Base-by-base conservation (phyloP, 2,888 invertebrate genomes). In the Trichopria drosophilae region DNA sequence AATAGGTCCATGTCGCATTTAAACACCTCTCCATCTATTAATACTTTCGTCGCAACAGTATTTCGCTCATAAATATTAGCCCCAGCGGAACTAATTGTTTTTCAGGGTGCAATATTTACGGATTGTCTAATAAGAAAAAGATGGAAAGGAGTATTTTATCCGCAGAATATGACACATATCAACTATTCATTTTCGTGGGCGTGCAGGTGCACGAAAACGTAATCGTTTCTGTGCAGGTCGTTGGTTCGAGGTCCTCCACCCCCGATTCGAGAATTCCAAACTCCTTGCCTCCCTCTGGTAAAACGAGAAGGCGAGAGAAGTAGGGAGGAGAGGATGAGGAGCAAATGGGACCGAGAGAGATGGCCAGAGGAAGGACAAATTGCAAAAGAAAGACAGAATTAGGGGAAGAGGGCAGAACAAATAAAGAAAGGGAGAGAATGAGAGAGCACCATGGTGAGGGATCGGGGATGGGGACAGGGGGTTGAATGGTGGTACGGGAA, bases 231-330 rank as follows among this genome's bases (percentile, higher is more conserved):
- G 31, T 37, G 26, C 46, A 28, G 35, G 39, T 49, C 53, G 47
- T 51, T 45, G 41, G 39, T 50, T 49, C 44, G 48, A 51, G 43
- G 50, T 41, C 37, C 45, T 28, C 39, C 46, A 37, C 35, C 48
- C n/a, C n/a, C 37, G 29, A 40, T 41, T 39, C 34, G 54, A 57
- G 51, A 53, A 51, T 57, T 51, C 35, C 45, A 43, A 55, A 43
- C 49, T 45, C 44, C 48, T 51, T 53, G 35, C 48, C 53, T 39
- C 39, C 53, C 43, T n/a, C n/a, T 15, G 5, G 12, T 18, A 29
- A 12, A n/a, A n/a, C n/a, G n/a, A n/a, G n/a, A n/a, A n/a, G n/a
- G n/a, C n/a, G n/a, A n/a, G n/a, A n/a, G 13, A 35, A 9, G 32
- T 9, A 10, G 35, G 6, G 19, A 20, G n/a, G 20, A 19, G 16